phyloP scores from a whole-genome alignment of 2,113 vertebrate genomes.

The Epinephelus fuscoguttatus region DNA sequence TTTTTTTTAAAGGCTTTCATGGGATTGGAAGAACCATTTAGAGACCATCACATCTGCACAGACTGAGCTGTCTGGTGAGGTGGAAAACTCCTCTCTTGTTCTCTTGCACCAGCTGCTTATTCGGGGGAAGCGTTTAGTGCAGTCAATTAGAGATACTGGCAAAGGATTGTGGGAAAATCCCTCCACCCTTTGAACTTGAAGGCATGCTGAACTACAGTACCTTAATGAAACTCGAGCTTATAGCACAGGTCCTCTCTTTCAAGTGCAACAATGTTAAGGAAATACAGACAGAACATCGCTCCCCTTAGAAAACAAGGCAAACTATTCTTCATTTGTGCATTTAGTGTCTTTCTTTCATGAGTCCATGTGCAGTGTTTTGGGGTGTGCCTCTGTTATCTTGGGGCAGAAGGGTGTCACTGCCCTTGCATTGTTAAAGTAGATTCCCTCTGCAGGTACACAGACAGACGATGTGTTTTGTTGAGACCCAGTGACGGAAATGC shows the following conservation, averaged over 20 bases:
- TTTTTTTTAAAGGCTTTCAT: slow-evolving; percentile 36
- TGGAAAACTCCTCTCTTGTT: neutral
- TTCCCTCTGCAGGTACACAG: slow-evolving; percentile 46
- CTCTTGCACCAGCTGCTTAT: slow-evolving; percentile 37
- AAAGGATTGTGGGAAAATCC: slow-evolving; percentile 39
- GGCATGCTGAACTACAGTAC: slow-evolving; percentile 62
- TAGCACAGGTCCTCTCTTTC: slow-evolving; percentile 57
- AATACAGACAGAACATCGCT: slow-evolving; percentile 52
- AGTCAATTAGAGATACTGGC: slow-evolving; percentile 43
- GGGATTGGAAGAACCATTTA: slow-evolving; percentile 58
- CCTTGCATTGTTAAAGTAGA: slow-evolving; percentile 45
- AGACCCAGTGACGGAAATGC: slow-evolving; percentile 44
- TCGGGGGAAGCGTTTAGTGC: slow-evolving; percentile 49
- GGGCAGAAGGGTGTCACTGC: slow-evolving; percentile 29
- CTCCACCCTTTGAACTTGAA: slow-evolving; percentile 45
- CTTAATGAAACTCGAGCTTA: slow-evolving; percentile 52
- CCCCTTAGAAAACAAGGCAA: slow-evolving; percentile 57
- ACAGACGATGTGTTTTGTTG: slow-evolving; percentile 27
- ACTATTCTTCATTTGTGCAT: slow-evolving; percentile 60
- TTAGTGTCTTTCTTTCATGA: slow-evolving; percentile 52
- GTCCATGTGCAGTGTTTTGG: slow-evolving; percentile 37
- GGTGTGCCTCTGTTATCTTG: slow-evolving; percentile 4
- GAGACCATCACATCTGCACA: slow-evolving; percentile 38
- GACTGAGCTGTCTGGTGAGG: neutral
- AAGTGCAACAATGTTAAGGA: slow-evolving; percentile 73